These are phyloP conservation scores for Pseudorhombus dupliciocellatus DNA, from an alignment of 2,113 vertebrate genomes.

Conservation along the genomic window DNA sequence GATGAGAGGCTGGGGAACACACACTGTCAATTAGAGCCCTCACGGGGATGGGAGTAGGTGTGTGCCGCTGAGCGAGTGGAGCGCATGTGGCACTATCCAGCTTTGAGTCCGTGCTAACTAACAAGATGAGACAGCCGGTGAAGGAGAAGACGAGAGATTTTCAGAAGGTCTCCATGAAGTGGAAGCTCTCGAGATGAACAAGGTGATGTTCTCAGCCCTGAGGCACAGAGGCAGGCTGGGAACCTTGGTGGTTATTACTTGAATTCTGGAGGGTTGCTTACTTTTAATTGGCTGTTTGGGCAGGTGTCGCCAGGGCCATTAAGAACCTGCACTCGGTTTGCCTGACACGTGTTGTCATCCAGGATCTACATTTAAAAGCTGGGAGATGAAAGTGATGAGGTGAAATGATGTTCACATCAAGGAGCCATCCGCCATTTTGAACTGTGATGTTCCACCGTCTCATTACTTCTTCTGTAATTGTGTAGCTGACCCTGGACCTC, in stretches of 20 bases:
- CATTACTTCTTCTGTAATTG: neutral
- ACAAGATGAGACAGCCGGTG: conserved; percentile 64
- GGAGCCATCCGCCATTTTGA: neutral
- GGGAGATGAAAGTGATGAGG: neutral
- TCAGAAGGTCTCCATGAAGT: conserved; percentile 32
- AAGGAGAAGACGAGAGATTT: conserved; percentile 43
- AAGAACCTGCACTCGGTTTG: conserved; percentile 6
- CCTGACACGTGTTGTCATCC: conserved; percentile 8
- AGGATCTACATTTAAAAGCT: neutral
- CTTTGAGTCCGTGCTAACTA: conserved; percentile 54
- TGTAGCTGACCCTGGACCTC: neutral
- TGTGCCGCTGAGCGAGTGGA: conserved; percentile 1
- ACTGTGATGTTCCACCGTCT: neutral
- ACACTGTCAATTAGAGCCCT: neutral
- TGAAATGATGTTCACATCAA: neutral
- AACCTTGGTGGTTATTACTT: conserved; percentile 4
- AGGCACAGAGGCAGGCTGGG: conserved; percentile 9
- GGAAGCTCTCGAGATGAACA: conserved; percentile 36
- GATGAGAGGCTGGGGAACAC: neutral
- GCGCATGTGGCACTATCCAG: conserved; percentile 32
- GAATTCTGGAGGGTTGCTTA: conserved; percentile 17
- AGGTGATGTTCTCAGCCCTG: conserved; percentile 40
- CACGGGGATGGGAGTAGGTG: neutral
- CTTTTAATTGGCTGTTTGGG: conserved; percentile 21
- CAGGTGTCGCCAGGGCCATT: conserved; percentile 8